A percentile compares a stretch with the other conserved stretches of the same genome.
phyloP scores from a whole-genome alignment of 2,113 vertebrate genomes.

The Xerus inauris region DNA sequence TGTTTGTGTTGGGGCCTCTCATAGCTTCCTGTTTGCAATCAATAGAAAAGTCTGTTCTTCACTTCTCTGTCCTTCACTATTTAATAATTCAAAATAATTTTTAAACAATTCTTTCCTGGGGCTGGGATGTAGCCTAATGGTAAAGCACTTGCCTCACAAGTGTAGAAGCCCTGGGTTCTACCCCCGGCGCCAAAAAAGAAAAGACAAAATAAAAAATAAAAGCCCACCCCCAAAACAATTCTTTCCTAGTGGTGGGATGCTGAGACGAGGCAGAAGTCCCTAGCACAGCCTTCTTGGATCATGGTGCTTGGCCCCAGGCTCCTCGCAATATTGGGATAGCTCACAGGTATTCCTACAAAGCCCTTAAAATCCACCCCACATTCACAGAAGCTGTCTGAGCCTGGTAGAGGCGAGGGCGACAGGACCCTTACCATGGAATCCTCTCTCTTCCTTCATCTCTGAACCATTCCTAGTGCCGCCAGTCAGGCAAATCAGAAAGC shows the following conservation, averaged over 20 bases:
- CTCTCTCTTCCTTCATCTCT: not conserved
- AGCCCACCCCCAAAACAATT: too few species aligned
- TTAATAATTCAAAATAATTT: not conserved
- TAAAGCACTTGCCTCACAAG: not conserved
- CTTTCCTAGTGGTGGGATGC: too few species aligned
- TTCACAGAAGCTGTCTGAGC: too few species aligned
- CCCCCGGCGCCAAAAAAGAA: not conserved
- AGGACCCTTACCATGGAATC: too few species aligned
- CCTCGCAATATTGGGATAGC: accelerated
- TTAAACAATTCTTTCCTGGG: not conserved
- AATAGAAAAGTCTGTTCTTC: not conserved
- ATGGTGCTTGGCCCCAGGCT: too few species aligned
- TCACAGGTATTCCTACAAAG: not conserved
- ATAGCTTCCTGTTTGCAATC: not conserved
- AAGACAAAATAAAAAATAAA: too few species aligned
- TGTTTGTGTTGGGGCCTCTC: accelerated
- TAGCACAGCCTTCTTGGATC: too few species aligned
- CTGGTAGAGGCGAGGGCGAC: not conserved
- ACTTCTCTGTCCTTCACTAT: not conserved
- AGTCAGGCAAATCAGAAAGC: not conserved
- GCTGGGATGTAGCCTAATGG: not conserved
- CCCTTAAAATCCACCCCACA: not conserved
- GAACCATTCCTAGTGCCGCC: accelerated
- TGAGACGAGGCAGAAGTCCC: too few species aligned
- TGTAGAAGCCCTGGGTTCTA: not conserved